Base-by-base conservation (phyloP, 2,888 invertebrate genomes). In the Cheilosia urbana region DNA sequence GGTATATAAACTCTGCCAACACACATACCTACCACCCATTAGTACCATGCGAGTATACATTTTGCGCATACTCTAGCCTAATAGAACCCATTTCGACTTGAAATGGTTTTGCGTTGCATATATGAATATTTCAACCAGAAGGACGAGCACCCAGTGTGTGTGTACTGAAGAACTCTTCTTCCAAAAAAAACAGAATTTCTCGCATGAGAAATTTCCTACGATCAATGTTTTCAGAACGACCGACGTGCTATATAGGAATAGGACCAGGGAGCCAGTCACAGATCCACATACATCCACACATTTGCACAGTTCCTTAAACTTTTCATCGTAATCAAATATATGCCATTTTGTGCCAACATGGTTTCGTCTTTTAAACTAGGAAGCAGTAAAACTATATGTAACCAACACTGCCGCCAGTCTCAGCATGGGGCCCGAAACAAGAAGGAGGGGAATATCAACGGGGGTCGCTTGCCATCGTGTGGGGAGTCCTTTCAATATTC, bases 41-140 rank as follows among this genome's bases (percentile, higher is more conserved):
- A 57, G 40, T 24, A 27, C 49, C 55, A 30, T 17, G 19, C 51
- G 19, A 53, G 17, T 55, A 3, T 49, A 77, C 62, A 85, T 85
- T 85, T 85, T 81, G 85, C 81, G 85, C 85, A 85, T 51, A 81
- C 85, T 85, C 85, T 77, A 37, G 71, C 71, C 63, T 85, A 75
- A 76, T 71, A 76, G 69, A 80, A 62, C 55, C 55, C 65, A 78
- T 76, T 69, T 84, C 58, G 65, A 75, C 75, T 80, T 76, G 71
- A 85, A 85, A 85, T 85, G 85, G 80, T 71, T 72, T 71, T 69
- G 66, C 73, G 17, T 27, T 80, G 45, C 65, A 58, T 65, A 37
- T 37, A 37, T 37, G 37, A 37, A 13, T 37, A 37, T 37, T 4
- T 37, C 30, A 30, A 55, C 66, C 58, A n/a, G 21, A 75, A 47